phyloP scores from a whole-genome alignment of 2,888 invertebrate genomes.

The Acanthosoma haemorrhoidale region DNA sequence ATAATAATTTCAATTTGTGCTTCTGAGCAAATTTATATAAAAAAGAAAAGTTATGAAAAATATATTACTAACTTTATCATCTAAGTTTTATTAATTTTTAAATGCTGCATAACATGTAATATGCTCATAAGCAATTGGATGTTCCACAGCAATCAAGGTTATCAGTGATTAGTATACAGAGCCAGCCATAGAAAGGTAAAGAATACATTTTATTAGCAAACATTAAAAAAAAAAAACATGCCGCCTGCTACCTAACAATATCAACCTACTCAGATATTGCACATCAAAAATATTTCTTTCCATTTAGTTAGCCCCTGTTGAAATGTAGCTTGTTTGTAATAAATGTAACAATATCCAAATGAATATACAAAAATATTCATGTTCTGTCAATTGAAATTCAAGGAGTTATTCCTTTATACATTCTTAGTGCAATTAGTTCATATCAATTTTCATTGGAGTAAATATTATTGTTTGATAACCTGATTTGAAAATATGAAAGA shows the following conservation, averaged over 20 bases:
- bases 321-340: neutral
- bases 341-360: neutral
- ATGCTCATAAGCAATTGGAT: neutral
- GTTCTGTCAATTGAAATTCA: neutral
- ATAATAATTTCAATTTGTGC: no score
- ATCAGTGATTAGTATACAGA: constrained; percentile 25
- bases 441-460: no score
- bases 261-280: neutral
- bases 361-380: constrained; percentile 30
- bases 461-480: no score
- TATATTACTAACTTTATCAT: no score
- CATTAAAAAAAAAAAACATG: neutral
- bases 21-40: no score
- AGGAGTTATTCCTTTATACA: neutral
- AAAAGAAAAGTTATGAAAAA: no score
- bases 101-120: no score
- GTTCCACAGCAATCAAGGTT: constrained; percentile 29
- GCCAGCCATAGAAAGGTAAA: constrained; percentile 28
- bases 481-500: no score
- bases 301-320: neutral
- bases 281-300: neutral
- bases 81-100: no score
- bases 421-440: no score
- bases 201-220: neutral
- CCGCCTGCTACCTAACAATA: neutral